Conservation (phyloP, 2,888 invertebrate genomes). For the Chromoteleia sp. region DNA sequence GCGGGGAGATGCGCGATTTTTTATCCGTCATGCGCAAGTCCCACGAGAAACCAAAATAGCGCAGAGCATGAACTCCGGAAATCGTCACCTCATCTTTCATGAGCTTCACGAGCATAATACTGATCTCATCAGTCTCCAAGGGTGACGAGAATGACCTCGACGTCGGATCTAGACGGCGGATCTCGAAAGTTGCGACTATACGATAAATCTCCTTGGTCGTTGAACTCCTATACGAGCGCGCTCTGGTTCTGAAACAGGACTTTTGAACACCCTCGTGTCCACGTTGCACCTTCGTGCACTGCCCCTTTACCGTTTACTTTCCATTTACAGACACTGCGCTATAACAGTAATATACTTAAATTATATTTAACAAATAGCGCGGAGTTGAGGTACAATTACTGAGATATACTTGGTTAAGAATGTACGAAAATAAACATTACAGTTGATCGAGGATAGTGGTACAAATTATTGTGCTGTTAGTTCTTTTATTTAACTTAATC, state of each 20-base stretch:
- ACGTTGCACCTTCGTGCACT: constrained; percentile 37
- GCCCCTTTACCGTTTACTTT: constrained; percentile 39
- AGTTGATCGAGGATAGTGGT: constrained; percentile 12
- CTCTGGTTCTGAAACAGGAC: constrained; percentile 58
- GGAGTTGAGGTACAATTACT: constrained; percentile 24
- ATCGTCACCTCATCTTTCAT: constrained; percentile 71
- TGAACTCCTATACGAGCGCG: constrained; percentile 72
- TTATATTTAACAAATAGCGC: constrained; percentile 45
- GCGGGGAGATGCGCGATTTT: constrained; percentile 30
- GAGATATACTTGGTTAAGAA: constrained; percentile 9
- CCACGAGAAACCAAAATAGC: constrained; percentile 51
- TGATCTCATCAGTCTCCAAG: constrained; percentile 72
- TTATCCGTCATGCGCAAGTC: constrained; percentile 25
- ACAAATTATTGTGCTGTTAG: constrained; percentile 26
- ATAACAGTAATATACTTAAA: constrained; percentile 44
- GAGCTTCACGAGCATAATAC: constrained; percentile 67
- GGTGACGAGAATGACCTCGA: constrained; percentile 72
- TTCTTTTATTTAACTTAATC: background rate
- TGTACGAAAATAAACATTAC: constrained; percentile 18
- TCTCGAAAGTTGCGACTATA: constrained; percentile 65
- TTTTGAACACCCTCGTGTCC: constrained; percentile 63
- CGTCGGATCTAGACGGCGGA: constrained; percentile 70
- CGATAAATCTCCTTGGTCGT: constrained; percentile 77
- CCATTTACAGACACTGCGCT: constrained; percentile 29
- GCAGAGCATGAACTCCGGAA: constrained; percentile 66